A percentile compares a stretch with the other conserved stretches of the same genome.
These are phyloP conservation scores for Eupithecia pulchellata DNA, from an alignment of 2,888 invertebrate species.

Conservation along the genomic window DNA sequence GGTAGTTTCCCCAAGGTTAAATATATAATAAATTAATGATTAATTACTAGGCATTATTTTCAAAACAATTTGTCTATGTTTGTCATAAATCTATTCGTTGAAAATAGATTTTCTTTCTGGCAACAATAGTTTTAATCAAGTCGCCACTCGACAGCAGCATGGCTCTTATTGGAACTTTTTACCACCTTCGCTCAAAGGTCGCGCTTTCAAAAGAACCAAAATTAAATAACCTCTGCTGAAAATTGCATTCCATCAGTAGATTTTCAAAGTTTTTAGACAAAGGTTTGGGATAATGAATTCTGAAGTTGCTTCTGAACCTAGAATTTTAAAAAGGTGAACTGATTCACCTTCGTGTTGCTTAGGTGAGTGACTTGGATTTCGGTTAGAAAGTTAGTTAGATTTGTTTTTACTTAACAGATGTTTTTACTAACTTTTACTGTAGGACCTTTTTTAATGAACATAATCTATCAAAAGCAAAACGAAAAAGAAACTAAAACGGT, in stretches of 20 bases:
- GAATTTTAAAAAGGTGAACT: constrained; percentile 17
- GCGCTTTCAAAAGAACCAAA: constrained; percentile 46
- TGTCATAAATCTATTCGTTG: not conserved
- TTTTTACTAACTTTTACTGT: not conserved
- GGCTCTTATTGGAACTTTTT: constrained; percentile 60
- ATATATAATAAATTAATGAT: no score
- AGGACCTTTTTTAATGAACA: not conserved
- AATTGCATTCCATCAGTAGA: constrained; percentile 24
- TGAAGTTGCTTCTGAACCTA: constrained; percentile 15
- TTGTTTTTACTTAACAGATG: not conserved
- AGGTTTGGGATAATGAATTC: constrained; percentile 29
- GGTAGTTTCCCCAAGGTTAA: no score
- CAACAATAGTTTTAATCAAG: constrained; percentile 54
- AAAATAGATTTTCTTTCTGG: constrained; percentile 26
- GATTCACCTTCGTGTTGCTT: not conserved
- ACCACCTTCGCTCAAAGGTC: constrained; percentile 53
- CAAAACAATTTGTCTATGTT: not conserved
- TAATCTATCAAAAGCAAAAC: no score
- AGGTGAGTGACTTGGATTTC: constrained; percentile 7
- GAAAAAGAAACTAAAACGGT: no score
- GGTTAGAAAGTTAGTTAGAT: not conserved
- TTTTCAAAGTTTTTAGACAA: constrained; percentile 28
- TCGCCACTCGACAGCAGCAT: constrained; percentile 48
- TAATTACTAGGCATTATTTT: not conserved
- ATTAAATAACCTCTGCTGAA: constrained; percentile 35